Evolutionary conservation across 2,797 vertebrate species (phyloP).

Genomic region (Argyrosomus regius): DNA sequence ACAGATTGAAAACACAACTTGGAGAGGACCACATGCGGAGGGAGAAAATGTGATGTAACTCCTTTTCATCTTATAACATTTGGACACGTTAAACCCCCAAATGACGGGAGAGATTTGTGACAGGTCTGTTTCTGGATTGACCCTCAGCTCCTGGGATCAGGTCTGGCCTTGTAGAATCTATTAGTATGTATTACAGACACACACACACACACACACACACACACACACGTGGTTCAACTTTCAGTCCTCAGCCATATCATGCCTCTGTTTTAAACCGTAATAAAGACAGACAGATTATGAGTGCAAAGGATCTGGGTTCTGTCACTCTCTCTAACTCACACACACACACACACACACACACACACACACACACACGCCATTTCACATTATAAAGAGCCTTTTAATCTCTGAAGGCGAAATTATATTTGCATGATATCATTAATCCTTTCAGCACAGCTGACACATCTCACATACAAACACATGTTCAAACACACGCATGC

Average conservation of each 20-base stretch:
- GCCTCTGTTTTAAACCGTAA: constrained; percentile 59
- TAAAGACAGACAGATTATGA: constrained; percentile 71
- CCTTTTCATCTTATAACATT: constrained; percentile 50
- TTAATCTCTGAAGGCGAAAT: constrained; percentile 66
- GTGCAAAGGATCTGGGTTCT: constrained; percentile 54
- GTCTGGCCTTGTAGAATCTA: constrained; percentile 62
- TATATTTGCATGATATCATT: constrained; percentile 70
- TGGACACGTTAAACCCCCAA: constrained; percentile 63
- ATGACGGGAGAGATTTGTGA: constrained; percentile 69
- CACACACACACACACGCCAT: constrained; percentile 15
- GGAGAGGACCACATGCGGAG: constrained; percentile 12
- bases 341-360: constrained; percentile 9
- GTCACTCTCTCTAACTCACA: constrained; percentile 18
- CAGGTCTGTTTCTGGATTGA: constrained; percentile 65
- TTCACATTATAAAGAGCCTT: constrained; percentile 49
- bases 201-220: constrained; percentile 9
- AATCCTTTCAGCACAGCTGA: constrained; percentile 59
- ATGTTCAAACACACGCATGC: neutral
- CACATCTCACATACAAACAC: constrained; percentile 26
- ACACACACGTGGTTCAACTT: constrained; percentile 4
- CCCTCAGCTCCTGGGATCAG: constrained; percentile 61
- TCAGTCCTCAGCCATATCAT: constrained; percentile 7
- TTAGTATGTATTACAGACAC: constrained; percentile 59
- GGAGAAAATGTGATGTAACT: constrained; percentile 18
- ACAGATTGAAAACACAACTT: constrained; percentile 23